Base-by-base conservation (phyloP, 2,797 vertebrate species). In the Valencia hispanica region DNA sequence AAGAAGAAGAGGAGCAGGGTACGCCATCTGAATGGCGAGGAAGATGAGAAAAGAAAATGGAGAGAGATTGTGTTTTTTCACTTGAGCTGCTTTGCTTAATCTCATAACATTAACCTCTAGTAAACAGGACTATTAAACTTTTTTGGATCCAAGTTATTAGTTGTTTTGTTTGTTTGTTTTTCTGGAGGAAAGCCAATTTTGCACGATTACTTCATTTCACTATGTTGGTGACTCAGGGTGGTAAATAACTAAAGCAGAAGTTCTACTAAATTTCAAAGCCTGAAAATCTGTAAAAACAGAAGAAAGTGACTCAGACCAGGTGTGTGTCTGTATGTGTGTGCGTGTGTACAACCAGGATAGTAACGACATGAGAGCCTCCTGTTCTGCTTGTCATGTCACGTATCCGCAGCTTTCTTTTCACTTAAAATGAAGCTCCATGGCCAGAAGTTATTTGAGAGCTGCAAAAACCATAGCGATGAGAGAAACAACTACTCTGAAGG, bases 281-380 rank as follows among this genome's bases (percentile, higher is more conserved):
- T 45, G 65, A 45, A 8, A 0, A 27, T 27, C 7, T 17, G 25
- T 45, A 7, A 68, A 27, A 27, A 68, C 25, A 68, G 39, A n/a
- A 39, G 32, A n/a, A 41, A 68, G 39, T 68, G 68, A 70, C 47
- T 70, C 32, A 53, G 11, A 51, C 32, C 30, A 71, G 48, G n/a
- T 70, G 63, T 72, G 70, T 73, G 69, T 55, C 65, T 68, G 32
- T 53, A 57, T 70, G 34, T 41, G 79, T 68, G 73, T 53, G 68
- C 22, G 68, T 30, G 73, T 45, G 36, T 76, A 41, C 22, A 72
- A 88, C 79, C 80, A 73, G 69, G 51, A 87, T 74, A 80, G 74
- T 79, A 55, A 75, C 30, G 51, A 1, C 68, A 48, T 61, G 20
- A 68, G 43, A 83, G 73, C 74, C 41, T 48, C 73, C 34, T 51